Conservation (phyloP, 2,113 vertebrate species). For the Stegostoma tigrinum region DNA sequence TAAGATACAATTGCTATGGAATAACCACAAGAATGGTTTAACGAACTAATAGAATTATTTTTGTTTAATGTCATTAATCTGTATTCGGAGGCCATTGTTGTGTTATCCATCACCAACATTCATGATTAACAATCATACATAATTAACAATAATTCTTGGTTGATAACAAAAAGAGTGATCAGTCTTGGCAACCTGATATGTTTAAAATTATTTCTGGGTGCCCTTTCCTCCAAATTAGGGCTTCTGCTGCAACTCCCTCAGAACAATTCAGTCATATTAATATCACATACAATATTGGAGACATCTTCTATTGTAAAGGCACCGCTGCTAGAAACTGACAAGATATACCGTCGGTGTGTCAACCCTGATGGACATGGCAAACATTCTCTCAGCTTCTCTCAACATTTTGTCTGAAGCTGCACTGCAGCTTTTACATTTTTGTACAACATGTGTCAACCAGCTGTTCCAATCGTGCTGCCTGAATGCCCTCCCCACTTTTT, state of each 20-base stretch:
- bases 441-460: neutral
- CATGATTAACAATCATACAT: too few species aligned
- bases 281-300: neutral
- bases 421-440: neutral
- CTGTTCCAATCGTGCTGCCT: neutral
- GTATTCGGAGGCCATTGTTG: neutral
- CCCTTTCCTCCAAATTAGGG: neutral
- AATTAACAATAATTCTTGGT: too few species aligned
- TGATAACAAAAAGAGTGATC: neutral
- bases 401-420: neutral
- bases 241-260: neutral
- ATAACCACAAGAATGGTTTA: neutral
- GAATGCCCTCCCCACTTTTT: neutral
- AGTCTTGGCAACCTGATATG: neutral
- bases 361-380: neutral
- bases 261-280: neutral
- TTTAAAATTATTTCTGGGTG: neutral
- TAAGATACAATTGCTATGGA: neutral
- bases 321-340: neutral
- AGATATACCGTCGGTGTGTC: neutral
- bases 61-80: neutral
- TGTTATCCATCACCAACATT: neutral
- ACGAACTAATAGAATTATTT: neutral
- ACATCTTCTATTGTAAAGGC: neutral
- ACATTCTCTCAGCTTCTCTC: neutral